phyloP scores from a whole-genome alignment of 2,888 invertebrate species.

The Hirtodrosophila histrioides region DNA sequence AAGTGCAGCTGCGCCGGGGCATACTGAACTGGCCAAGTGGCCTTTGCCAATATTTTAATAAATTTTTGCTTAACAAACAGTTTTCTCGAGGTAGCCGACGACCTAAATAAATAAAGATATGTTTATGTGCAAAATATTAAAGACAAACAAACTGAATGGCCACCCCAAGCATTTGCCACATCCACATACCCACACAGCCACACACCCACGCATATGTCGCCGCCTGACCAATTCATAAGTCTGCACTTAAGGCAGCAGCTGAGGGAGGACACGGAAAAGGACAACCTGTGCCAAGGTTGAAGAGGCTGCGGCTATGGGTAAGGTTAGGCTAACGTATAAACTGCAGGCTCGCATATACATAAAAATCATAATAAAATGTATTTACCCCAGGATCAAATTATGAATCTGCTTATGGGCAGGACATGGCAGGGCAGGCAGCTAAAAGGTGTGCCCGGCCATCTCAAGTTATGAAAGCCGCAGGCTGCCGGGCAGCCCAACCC shows the following conservation, averaged over 20 bases:
- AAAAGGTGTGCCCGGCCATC: conserved; percentile 72
- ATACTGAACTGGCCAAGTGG: conserved; percentile 20
- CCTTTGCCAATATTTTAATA: conserved; percentile 62
- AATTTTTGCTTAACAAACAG: conserved; percentile 60
- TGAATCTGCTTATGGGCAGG: conserved; percentile 78
- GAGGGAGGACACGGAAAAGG: conserved; percentile 28
- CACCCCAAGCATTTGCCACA: conserved; percentile 23
- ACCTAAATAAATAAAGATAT: conserved; percentile 84
- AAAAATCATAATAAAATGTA: conserved; percentile 82
- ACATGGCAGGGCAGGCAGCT: conserved; percentile 44
- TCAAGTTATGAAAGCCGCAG: conserved; percentile 74
- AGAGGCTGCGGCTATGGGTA: conserved; percentile 12
- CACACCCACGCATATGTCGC: conserved; percentile 50
- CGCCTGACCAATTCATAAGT: conserved; percentile 80
- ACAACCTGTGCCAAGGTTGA: conserved; percentile 74
- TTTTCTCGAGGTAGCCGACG: conserved; percentile 48
- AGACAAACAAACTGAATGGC: conserved; percentile 72
- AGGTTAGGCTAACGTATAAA: conserved; percentile 56
- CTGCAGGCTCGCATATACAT: conserved; percentile 76
- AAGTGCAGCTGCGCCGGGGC: conserved; percentile 70
- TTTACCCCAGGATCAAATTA: conserved; percentile 83
- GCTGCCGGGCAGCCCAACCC: conserved; percentile 47
- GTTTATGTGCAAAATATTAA: conserved; percentile 83
- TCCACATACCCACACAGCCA: conserved; percentile 21
- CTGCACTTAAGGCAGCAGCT: conserved; percentile 67